Evolutionary conservation across 2,113 vertebrate genomes (phyloP), one percentile per base, ranked within the genome.

Genomic region (Callopanchax toddi): DNA sequence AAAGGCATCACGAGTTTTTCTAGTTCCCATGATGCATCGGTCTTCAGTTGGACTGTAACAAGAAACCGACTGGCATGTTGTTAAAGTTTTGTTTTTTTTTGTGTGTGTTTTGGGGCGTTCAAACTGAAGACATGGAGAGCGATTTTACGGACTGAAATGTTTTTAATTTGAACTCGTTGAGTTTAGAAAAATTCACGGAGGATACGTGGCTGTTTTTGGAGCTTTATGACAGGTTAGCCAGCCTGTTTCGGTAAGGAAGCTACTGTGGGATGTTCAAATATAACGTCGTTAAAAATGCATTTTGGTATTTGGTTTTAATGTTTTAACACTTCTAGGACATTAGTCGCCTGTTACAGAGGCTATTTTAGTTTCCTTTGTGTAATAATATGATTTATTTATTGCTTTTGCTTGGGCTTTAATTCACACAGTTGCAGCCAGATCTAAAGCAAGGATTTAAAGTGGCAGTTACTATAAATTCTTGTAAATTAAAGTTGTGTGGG

Each of bases 11-110:
- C 9, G 0, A 1, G 11, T 51, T 1, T 9, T 3, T 32, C 13
- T 10, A 32, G 2, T 32, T 78, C 86, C 86, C 86, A 79, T 81
- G 60, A 85, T 85, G 84, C 86, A 83, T 12, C 20, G 1, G 20
- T 23, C 12, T 4, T 59, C 51, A 56, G 61, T 56, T 29, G 39
- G 12, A 15, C 1, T 1, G 40, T 5, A 25, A 34, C 48, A 16
- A 21, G 34, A 23, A 34, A 56, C 43, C 42, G 32, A 12, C 18
- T 50, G n/a, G 0, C 2, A 8, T 43, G 2, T 12, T 26, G 42
- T n/a, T 37, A 3, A 17, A 34, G 49, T 12, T 44, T 45, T 60
- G 9, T n/a, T 0, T 11, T 17, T 5, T 71, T 21, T 53, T 6
- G n/a, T 22, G 1, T 34, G 4, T 0, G 3, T 4, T 49, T 68